Evolutionary conservation across 2,113 vertebrate species (phyloP).

Genomic region (Colistium nudipinnis): DNA sequence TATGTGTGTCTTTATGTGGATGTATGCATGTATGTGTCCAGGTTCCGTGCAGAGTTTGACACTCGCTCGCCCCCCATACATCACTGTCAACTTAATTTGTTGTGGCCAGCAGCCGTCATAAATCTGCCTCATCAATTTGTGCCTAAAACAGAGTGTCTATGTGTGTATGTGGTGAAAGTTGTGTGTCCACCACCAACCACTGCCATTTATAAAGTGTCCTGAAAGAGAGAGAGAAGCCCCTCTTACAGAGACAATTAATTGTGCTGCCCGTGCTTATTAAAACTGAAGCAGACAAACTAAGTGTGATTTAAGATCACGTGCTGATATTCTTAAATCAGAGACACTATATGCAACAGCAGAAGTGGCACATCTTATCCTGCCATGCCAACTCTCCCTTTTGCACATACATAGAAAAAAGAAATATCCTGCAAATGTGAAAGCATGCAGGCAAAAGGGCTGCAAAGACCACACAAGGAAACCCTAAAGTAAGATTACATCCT

Average conservation of each 20-base stretch:
- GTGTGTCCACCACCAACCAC: slow-evolving; percentile 52
- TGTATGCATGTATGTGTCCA: slow-evolving; percentile 64
- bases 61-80: slow-evolving; percentile 89
- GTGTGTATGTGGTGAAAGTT: slow-evolving; percentile 5
- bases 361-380: too few relatives aligned
- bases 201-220: slow-evolving; percentile 56
- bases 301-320: too few relatives aligned
- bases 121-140: slow-evolving; percentile 94
- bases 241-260: background rate
- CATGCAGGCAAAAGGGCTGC: too few relatives aligned
- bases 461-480: too few relatives aligned
- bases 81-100: slow-evolving; percentile 98
- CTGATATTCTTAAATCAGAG: too few relatives aligned
- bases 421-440: too few relatives aligned
- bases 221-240: background rate
- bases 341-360: too few relatives aligned
- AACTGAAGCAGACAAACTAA: too few relatives aligned
- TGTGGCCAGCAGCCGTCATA: slow-evolving; percentile 95
- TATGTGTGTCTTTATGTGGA: slow-evolving; percentile 59
- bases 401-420: too few relatives aligned
- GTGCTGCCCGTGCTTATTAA: background rate
- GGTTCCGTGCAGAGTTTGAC: slow-evolving; percentile 85
- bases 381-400: too few relatives aligned
- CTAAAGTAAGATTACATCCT: too few relatives aligned
- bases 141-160: slow-evolving; percentile 65